A percentile compares a stretch with the other conserved stretches of the same genome.
Evolutionary conservation across 2,797 vertebrate species (phyloP).

Genomic region (Amblyopsis hoosieri): DNA sequence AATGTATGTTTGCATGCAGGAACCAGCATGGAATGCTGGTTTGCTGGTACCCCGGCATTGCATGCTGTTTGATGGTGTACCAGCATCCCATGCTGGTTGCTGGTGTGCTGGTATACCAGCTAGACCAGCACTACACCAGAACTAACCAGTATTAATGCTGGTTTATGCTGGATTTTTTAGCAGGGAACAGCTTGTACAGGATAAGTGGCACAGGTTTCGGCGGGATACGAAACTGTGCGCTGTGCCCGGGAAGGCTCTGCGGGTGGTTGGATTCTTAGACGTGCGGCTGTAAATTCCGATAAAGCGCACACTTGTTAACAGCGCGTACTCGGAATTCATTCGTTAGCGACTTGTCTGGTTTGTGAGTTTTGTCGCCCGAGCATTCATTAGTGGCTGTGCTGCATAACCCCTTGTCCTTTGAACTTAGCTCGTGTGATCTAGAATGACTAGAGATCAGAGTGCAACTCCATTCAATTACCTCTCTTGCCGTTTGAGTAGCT

Average conservation of each 20-base stretch:
- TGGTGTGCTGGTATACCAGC: no score
- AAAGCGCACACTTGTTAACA: constrained; percentile 37
- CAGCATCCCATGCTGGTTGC: no score
- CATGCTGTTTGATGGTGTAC: no score
- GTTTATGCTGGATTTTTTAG: no score
- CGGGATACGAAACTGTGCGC: constrained; percentile 11
- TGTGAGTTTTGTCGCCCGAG: constrained; percentile 32
- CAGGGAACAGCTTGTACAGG: constrained; percentile 19
- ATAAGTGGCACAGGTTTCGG: constrained; percentile 53
- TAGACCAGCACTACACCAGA: constrained; percentile 10
- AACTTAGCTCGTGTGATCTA: constrained; percentile 53
- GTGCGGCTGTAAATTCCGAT: constrained; percentile 15
- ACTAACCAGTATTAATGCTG: no score
- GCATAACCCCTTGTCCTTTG: constrained; percentile 46
- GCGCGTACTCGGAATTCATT: constrained; percentile 40
- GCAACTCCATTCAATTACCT: constrained; percentile 53
- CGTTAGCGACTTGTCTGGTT: constrained; percentile 48
- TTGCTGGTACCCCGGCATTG: no score
- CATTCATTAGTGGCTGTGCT: constrained; percentile 54
- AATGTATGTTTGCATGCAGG: no score
- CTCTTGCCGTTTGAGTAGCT: constrained; percentile 37
- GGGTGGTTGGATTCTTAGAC: constrained; percentile 6
- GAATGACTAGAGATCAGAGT: constrained; percentile 57
- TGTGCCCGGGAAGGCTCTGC: constrained; percentile 9
- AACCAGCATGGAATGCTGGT: no score